These are phyloP conservation scores for Hapalemur alaotrensis DNA, from an alignment of 2,797 vertebrate genomes.

Conservation along the genomic window DNA sequence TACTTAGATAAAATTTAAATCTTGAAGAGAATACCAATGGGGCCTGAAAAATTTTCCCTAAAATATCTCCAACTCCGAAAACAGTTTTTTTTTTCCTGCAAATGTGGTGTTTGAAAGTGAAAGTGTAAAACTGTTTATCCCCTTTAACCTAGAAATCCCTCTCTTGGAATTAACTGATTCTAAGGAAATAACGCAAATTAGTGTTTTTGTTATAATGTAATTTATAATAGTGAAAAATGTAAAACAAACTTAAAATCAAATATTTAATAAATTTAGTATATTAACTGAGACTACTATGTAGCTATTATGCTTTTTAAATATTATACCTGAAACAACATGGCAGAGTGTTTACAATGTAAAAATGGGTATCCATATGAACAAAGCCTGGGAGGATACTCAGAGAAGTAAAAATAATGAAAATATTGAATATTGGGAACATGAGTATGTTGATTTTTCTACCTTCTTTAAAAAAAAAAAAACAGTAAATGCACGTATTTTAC, in stretches of 20 bases:
- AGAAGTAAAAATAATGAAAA: background rate
- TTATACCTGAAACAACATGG: background rate
- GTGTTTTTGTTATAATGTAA: background rate
- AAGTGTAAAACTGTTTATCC: background rate
- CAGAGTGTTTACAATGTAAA: background rate
- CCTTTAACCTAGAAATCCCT: background rate
- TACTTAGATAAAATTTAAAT: background rate
- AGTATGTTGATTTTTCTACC: background rate
- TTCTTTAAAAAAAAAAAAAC: background rate
- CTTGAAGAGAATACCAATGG: background rate
- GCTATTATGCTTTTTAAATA: background rate
- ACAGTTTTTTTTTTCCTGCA: background rate
- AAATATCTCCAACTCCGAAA: background rate
- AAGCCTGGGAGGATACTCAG: background rate
- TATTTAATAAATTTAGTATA: background rate
- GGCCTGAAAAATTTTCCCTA: background rate
- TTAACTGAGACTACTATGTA: background rate
- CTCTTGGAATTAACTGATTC: background rate
- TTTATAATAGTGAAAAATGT: background rate
- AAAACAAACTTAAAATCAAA: background rate
- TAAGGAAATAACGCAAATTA: conserved; percentile 3
- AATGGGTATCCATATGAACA: background rate
- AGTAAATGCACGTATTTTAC: background rate
- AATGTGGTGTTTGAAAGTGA: background rate
- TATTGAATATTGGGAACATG: background rate